A percentile compares a stretch with the other conserved stretches of the same genome.
These are phyloP conservation scores for Limonius californicus DNA, from an alignment of 1,140 invertebrate genomes.

Conservation along the genomic window DNA sequence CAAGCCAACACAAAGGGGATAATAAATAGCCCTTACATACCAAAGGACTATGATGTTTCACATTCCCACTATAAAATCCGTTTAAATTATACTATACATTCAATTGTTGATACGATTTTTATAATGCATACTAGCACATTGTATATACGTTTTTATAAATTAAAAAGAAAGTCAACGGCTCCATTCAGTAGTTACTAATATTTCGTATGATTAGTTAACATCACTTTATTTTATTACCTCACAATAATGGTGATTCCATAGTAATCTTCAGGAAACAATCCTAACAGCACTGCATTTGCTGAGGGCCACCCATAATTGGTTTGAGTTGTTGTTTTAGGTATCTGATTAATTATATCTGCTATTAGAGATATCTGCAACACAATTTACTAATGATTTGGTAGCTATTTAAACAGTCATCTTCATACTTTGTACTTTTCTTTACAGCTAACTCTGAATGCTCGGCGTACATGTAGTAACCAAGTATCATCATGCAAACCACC, in stretches of 20 bases:
- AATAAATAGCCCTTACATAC: too few species aligned
- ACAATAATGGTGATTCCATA: not conserved
- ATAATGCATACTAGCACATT: too few species aligned
- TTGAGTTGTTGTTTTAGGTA: constrained; percentile 16
- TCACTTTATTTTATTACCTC: too few species aligned
- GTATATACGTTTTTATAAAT: too few species aligned
- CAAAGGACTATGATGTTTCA: too few species aligned
- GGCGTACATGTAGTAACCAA: constrained; percentile 15
- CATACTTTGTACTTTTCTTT: constrained; percentile 13
- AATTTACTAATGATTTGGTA: not conserved
- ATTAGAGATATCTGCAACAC: constrained; percentile 19
- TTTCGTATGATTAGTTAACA: too few species aligned
- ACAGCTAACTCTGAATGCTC: constrained; percentile 3
- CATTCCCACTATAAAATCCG: too few species aligned
- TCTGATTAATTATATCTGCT: constrained; percentile 19
- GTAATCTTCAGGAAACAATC: constrained; percentile 13
- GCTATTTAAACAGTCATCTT: not conserved
- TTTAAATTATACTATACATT: too few species aligned
- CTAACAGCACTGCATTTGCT: constrained; percentile 1
- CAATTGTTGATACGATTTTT: too few species aligned
- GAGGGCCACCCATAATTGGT: constrained; percentile 19
- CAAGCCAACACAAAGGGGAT: too few species aligned
- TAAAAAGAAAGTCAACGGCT: too few species aligned
- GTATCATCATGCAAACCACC: constrained; percentile 15
- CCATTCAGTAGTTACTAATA: too few species aligned